Evolutionary conservation across 1,140 invertebrate genomes (phyloP).

Genomic region (Odontomachus brunneus): DNA sequence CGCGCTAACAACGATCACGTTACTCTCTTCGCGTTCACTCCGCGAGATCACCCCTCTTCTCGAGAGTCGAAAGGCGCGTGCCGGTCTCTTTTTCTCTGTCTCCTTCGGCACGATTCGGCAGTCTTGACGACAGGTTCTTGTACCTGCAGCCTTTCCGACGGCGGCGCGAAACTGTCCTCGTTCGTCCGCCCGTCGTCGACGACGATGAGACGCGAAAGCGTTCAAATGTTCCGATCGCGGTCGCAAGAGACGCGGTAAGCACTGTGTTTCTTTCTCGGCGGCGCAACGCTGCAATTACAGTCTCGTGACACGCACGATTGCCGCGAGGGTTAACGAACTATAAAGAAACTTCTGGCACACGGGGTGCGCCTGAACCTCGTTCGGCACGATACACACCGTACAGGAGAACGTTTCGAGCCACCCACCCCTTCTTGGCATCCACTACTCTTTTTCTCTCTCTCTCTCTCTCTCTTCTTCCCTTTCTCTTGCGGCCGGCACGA

Average conservation of each 20-base stretch:
- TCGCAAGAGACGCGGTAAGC: constrained; percentile 4
- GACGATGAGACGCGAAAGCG: background rate
- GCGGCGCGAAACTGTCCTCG: background rate
- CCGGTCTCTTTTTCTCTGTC: too few species aligned
- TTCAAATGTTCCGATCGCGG: constrained; percentile 27
- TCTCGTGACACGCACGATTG: constrained; percentile 47
- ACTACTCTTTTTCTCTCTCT: too few species aligned
- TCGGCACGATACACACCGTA: constrained; percentile 39
- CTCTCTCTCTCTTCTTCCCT: background rate
- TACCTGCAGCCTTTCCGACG: background rate
- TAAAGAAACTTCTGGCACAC: constrained; percentile 57
- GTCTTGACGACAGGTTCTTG: too few species aligned
- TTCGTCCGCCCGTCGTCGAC: background rate
- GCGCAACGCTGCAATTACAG: constrained; percentile 47
- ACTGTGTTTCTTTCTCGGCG: background rate
- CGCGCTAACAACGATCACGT: background rate
- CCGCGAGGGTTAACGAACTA: constrained; percentile 54
- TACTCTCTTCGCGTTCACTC: background rate
- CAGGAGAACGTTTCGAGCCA: constrained; percentile 2
- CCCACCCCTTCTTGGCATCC: too few species aligned
- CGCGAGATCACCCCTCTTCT: background rate
- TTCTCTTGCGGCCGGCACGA: too few species aligned
- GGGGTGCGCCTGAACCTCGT: constrained; percentile 34
- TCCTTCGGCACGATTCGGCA: too few species aligned
- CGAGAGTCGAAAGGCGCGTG: background rate